Conservation (phyloP, 2,888 invertebrate genomes). For the Sinohyriopsis cumingii region DNA sequence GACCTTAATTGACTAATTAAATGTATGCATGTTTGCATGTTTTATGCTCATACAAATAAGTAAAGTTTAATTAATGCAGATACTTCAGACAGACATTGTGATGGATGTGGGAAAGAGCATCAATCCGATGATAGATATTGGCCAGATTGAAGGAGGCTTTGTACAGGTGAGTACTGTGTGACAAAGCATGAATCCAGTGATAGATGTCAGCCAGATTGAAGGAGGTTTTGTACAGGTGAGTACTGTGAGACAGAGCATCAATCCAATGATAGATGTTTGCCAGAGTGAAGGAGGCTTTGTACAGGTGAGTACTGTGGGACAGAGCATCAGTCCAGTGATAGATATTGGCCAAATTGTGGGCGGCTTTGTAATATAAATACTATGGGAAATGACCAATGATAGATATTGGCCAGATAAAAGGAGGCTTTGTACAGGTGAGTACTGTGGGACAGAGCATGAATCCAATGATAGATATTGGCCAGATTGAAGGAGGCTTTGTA, state of each 20-base stretch:
- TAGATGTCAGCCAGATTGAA: no score
- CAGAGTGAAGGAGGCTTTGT: no score
- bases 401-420: constrained; percentile 65
- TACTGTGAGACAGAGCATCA: no score
- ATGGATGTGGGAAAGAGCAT: constrained; percentile 63
- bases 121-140: constrained; percentile 63
- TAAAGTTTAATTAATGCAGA: constrained; percentile 21
- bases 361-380: no score
- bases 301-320: no score
- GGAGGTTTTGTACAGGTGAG: no score
- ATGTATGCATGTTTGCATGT: constrained; percentile 74
- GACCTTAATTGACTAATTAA: no score
- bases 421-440: constrained; percentile 56
- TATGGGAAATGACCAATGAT: no score
- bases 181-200: no score
- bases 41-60: background rate
- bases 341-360: no score
- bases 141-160: constrained; percentile 64
- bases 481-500: constrained; percentile 62
- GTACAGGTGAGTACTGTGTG: constrained; percentile 38
- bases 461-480: constrained; percentile 62
- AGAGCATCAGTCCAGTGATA: no score
- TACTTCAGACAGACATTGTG: constrained; percentile 57
- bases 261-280: no score
- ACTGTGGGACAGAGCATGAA: constrained; percentile 58